A percentile compares a stretch with the other conserved stretches of the same genome.
These are phyloP conservation scores for Sinocyclocheilus rhinocerous DNA, from an alignment of 2,113 vertebrate species.

Conservation along the genomic window DNA sequence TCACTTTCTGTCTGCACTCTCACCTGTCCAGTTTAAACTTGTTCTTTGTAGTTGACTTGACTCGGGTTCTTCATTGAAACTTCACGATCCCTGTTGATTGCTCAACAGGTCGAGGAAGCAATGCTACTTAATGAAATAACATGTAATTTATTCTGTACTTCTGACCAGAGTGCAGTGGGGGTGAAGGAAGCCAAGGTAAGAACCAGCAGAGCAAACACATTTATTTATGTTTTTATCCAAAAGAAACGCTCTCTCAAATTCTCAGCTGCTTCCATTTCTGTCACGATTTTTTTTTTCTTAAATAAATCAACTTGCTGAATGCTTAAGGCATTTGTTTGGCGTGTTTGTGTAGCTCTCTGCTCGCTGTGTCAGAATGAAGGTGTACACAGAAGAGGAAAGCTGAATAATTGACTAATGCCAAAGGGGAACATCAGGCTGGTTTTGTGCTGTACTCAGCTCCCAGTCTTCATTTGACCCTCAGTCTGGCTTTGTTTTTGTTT, in stretches of 20 bases:
- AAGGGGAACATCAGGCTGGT: conserved; percentile 33
- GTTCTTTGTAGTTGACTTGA: conserved; percentile 75
- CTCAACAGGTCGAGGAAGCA: conserved; percentile 82
- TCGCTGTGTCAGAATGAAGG: conserved; percentile 48
- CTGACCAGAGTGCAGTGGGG: conserved; percentile 83
- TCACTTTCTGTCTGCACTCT: conserved; percentile 62
- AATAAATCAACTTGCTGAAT: conserved; percentile 44
- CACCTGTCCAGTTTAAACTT: conserved; percentile 75
- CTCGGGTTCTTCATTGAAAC: conserved; percentile 76
- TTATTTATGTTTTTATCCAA: conserved; percentile 30
- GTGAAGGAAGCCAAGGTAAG: conserved; percentile 80
- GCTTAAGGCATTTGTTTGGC: conserved; percentile 50
- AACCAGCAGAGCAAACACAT: conserved; percentile 50
- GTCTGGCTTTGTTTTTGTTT: conserved; percentile 1
- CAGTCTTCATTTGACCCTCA: conserved; percentile 40
- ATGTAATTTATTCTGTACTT: conserved; percentile 82
- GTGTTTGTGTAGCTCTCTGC: conserved; percentile 55
- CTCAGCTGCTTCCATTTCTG: conserved; percentile 55
- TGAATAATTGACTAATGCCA: not conserved
- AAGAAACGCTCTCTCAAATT: conserved; percentile 44
- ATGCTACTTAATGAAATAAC: conserved; percentile 85
- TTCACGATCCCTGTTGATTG: conserved; percentile 82
- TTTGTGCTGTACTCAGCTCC: conserved; percentile 50
- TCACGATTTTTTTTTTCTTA: conserved; percentile 44
- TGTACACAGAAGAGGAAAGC: conserved; percentile 49